Evolutionary conservation across 2,113 vertebrate species (phyloP), one percentile per base, ranked within the genome.

Genomic region (Lophotis ruficrista): DNA sequence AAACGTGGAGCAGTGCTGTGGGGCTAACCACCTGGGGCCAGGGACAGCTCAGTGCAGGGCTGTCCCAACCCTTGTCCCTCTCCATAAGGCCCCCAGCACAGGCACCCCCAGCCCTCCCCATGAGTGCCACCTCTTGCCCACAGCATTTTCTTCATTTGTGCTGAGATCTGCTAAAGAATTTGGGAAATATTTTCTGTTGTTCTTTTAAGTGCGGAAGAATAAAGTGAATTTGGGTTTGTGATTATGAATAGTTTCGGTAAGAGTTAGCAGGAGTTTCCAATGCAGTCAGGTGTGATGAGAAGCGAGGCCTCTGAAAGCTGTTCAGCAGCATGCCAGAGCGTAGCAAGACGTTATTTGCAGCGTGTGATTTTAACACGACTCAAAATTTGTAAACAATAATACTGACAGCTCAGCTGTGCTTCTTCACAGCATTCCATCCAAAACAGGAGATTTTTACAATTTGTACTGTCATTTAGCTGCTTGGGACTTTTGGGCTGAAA

Each of bases 1-100:
- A 58, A 68, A 68, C 0, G 0, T 3, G 8, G 38, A 79, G 53
- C 20, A 60, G 48, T 0, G 0, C 56, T 66, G 28, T 0, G 4
- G 43, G 38, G 17, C 38, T 3, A 7, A 24, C 43, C 24, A 7
- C 16, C 37, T 75, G 84, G 25, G 56, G 20, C 16, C 10, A 41
- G 56, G 33, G 37, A 24, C 33, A 48, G 20, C 53, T 69, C 6
- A 2, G 47, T 24, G 9, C 53, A 79, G 43, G 48, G 25, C 65
- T 56, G 18, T 66, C 50, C 38, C 58, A 85, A 7, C 9, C 28
- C 28, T 64, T 76, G 28, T 22, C 71, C 43, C 28, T 31, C 43
- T 51, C 28, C 3, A 2, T n/a, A 75, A 23, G 14, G 4, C 27
- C 69, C 23, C 30, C 47, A 45, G 21, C 17, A 22, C 4, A 30